Evolutionary conservation across 2,797 vertebrate species (phyloP), one percentile per base, ranked within the genome.

Genomic region (Poeciliopsis infans): DNA sequence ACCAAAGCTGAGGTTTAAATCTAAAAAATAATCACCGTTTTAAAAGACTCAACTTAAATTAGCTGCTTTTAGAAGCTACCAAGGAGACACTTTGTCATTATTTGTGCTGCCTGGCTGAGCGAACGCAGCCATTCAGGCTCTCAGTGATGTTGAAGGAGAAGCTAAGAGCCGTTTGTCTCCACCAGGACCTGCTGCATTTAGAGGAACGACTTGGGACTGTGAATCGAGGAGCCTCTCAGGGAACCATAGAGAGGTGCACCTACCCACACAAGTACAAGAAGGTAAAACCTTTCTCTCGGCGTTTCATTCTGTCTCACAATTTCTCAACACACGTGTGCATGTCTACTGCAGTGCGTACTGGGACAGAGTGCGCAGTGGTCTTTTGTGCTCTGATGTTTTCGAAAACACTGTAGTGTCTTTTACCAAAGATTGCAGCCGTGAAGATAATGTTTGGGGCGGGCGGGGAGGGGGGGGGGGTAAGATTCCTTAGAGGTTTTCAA

Each of bases 181-280:
- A 88, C 87, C 87, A 99, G 98, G 98, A 99, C 92, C 95, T 99
- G 93, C 98, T 99, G 95, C 98, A 99, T 94, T 96, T 99, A 94
- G 98, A 99, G 94, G 98, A 99, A 88, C 93, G 98, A 88, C 91
- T 99, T 95, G 98, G 98, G 93, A 99, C 98, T 79, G 98, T 99
- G 93, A 99, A 99, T 93, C 97, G 98, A 89, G 98, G 98, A 91
- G 98, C 98, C 90, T 99, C 98, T 94, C 98, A 99, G 97, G 98
- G 97, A 95, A 99, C 98, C 91, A 99, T 99, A 95, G 98, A 99
- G 97, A 98, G 98, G 96, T 99, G 98, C 95, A 99, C 98, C 85
- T 99, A 99, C 83, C 98, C 98, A 91, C 98, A 99, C 96, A 99
- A 99, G 92, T 99, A 99, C 91, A 99, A 99, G 92, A 99, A 99